phyloP scores from a whole-genome alignment of 1,140 invertebrate species.

The Trichonephila clavipes region DNA sequence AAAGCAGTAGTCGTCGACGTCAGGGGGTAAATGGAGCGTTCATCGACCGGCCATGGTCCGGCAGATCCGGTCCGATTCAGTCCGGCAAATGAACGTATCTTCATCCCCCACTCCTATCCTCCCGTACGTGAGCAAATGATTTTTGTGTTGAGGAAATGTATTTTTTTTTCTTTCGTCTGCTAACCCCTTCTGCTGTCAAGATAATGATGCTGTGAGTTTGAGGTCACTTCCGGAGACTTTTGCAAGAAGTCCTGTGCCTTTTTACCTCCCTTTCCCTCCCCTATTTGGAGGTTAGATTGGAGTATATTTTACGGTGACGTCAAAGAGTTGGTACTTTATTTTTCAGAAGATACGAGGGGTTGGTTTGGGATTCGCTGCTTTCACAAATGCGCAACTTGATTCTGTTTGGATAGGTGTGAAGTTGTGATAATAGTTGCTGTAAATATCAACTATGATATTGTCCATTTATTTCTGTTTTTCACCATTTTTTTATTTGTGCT shows the following conservation, averaged over 20 bases:
- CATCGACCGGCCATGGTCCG: constrained; percentile 48
- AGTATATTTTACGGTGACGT: too few species aligned
- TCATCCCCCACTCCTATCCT: not conserved
- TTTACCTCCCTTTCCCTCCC: too few species aligned
- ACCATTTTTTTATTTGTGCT: too few species aligned
- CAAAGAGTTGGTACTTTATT: too few species aligned
- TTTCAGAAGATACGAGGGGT: too few species aligned
- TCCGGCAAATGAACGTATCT: constrained; percentile 58
- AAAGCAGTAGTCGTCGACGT: not conserved
- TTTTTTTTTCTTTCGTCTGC: not conserved
- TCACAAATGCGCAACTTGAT: too few species aligned
- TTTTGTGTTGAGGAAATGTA: not conserved
- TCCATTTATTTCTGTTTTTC: too few species aligned
- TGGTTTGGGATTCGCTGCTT: too few species aligned
- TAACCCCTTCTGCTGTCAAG: not conserved
- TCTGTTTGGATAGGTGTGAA: too few species aligned
- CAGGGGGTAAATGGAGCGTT: constrained; percentile 58
- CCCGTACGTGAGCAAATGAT: constrained; percentile 1
- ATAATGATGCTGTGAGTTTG: not conserved
- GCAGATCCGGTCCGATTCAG: constrained; percentile 47
- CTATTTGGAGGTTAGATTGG: too few species aligned
- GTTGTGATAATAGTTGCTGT: too few species aligned
- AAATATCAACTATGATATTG: too few species aligned
- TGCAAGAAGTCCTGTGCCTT: not conserved
- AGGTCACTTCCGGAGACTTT: not conserved